Conservation (phyloP, 2,888 invertebrate genomes). For the Apamea crenata region DNA sequence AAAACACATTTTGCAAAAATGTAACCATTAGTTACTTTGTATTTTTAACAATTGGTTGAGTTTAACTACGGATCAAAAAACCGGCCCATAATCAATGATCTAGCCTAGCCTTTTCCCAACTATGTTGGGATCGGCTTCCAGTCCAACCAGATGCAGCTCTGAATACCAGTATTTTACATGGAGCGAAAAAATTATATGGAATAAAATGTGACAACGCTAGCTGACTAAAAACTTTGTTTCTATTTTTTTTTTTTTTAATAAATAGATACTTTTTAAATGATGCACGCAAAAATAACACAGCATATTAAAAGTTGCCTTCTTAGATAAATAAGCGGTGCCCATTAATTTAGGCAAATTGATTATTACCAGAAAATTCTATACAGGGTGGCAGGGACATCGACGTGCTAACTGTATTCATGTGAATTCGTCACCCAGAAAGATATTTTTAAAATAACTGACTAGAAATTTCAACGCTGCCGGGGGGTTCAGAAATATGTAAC, state of each 20-base stretch:
- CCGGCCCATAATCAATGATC: background rate
- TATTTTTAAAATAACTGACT: no score
- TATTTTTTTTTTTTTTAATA: background rate
- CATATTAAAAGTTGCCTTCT: conserved; percentile 9
- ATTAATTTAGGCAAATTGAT: background rate
- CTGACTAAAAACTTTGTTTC: background rate
- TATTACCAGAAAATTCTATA: background rate
- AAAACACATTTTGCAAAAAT: no score
- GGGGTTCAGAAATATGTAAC: no score
- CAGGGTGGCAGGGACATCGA: no score
- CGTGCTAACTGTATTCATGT: no score
- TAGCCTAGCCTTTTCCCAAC: background rate
- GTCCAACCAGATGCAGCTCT: background rate
- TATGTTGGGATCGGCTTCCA: background rate
- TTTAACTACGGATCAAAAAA: no score
- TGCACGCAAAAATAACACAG: background rate
- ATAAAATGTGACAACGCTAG: background rate
- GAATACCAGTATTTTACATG: background rate
- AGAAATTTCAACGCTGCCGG: no score
- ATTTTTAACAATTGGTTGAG: no score
- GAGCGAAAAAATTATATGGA: background rate
- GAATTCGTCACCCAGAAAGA: no score
- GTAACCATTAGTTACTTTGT: no score
- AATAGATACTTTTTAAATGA: background rate
- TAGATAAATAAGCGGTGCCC: background rate